Evolutionary conservation across 2,888 invertebrate species (phyloP).

Genomic region (Drosophila pseudotakahashii): DNA sequence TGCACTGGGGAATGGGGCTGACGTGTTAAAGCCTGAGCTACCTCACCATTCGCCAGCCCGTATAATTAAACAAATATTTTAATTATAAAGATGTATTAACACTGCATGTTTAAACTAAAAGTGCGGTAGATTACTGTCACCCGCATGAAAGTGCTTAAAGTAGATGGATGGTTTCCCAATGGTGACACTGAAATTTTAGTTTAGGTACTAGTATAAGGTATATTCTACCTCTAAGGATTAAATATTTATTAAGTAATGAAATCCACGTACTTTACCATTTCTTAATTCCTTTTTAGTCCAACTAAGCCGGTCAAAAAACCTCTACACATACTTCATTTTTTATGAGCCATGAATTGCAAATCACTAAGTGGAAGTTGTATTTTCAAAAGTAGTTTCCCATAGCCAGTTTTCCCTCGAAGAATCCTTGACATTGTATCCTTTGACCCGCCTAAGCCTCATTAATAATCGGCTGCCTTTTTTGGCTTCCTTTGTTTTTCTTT

Average conservation of each 20-base stretch:
- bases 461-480: slow-evolving; percentile 35
- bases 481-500: slow-evolving; percentile 44
- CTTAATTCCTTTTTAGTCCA: too few species aligned
- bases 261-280: background rate
- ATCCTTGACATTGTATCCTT: slow-evolving; percentile 27
- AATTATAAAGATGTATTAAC: slow-evolving; percentile 15
- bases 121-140: background rate
- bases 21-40: slow-evolving; percentile 1
- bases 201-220: too few species aligned
- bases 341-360: slow-evolving; percentile 22
- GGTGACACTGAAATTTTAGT: background rate
- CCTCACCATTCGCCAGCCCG: background rate
- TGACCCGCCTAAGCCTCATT: slow-evolving; percentile 22
- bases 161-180: background rate
- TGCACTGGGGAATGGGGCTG: background rate
- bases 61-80: slow-evolving; percentile 17
- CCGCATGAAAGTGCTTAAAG: background rate
- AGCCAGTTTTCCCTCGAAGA: background rate
- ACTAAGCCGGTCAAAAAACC: background rate
- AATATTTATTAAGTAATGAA: too few species aligned
- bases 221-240: too few species aligned
- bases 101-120: background rate
- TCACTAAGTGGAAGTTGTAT: background rate
- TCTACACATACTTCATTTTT: background rate
- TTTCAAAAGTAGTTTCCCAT: slow-evolving; percentile 1